phyloP scores from a whole-genome alignment of 2,888 invertebrate genomes.

The Neria commutata region DNA sequence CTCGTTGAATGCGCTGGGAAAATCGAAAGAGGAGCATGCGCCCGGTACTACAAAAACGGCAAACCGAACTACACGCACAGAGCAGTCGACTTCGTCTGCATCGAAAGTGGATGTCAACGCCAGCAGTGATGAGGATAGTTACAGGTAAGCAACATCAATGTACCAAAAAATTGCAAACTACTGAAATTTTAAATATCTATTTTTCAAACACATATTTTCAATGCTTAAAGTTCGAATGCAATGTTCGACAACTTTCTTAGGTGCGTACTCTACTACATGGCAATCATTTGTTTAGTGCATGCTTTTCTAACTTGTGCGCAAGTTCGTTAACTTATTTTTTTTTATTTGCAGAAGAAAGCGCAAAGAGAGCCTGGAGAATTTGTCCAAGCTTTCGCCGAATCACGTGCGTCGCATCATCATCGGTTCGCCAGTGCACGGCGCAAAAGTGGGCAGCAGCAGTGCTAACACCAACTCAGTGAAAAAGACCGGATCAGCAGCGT shows the following conservation, averaged over 20 bases:
- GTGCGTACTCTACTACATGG: neutral
- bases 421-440: slow-evolving; percentile 48
- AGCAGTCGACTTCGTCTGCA: slow-evolving; percentile 18
- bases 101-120: slow-evolving; percentile 25
- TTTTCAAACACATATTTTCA: neutral
- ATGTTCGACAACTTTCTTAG: slow-evolving; percentile 3
- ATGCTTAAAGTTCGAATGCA: neutral
- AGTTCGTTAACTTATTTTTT: neutral
- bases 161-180: neutral
- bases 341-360: slow-evolving; percentile 40
- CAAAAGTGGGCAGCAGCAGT: slow-evolving; percentile 13
- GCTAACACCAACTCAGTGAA: slow-evolving; percentile 2
- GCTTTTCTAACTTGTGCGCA: no score
- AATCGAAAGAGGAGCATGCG: slow-evolving; percentile 3
- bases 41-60: slow-evolving; percentile 6
- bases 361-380: slow-evolving; percentile 46
- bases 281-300: neutral
- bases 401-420: slow-evolving; percentile 49
- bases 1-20: no score
- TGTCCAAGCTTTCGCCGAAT: slow-evolving; percentile 49
- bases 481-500: neutral
- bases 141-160: slow-evolving; percentile 37
- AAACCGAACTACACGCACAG: slow-evolving; percentile 7
- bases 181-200: neutral
- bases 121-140: slow-evolving; percentile 47